Percentiles rank a stretch among this genome's conserved stretches.
phyloP scores from a whole-genome alignment of 2,797 vertebrate genomes.

The Erithacus rubecula region DNA sequence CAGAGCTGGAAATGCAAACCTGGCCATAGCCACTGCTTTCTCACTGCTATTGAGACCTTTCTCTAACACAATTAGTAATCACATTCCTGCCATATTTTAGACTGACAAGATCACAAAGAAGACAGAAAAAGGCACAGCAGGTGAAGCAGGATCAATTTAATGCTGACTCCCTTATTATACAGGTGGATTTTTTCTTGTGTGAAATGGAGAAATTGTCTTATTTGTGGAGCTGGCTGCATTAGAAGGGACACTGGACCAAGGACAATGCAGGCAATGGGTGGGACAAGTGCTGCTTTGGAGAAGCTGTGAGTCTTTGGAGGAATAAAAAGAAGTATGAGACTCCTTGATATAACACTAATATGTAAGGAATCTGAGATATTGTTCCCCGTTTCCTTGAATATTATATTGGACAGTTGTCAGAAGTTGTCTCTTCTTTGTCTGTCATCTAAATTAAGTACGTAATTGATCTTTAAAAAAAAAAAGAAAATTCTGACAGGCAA shows the following conservation, averaged over 20 bases:
- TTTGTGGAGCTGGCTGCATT: neutral
- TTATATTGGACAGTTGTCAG: conserved; percentile 45
- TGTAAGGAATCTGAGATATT: conserved; percentile 3
- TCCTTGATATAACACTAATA: neutral
- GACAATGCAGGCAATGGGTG: neutral
- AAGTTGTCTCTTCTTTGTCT: conserved; percentile 40
- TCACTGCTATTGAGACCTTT: neutral
- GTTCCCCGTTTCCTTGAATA: neutral
- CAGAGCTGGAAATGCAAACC: neutral
- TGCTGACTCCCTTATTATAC: neutral
- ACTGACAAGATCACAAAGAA: neutral
- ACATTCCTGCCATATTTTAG: neutral
- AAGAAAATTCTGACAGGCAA: conserved; percentile 15
- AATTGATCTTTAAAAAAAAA: conserved; percentile 47
- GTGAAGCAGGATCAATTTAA: neutral
- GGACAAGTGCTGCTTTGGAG: neutral
- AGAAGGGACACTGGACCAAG: neutral
- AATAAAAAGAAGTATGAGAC: neutral
- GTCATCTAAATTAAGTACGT: conserved; percentile 42
- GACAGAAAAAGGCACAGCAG: neutral
- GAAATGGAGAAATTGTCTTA: neutral
- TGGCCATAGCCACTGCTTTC: neutral
- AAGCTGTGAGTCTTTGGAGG: neutral
- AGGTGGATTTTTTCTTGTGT: neutral
- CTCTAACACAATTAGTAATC: neutral